Conservation (phyloP, 1,140 invertebrate species). For the Tenebrio molitor region DNA sequence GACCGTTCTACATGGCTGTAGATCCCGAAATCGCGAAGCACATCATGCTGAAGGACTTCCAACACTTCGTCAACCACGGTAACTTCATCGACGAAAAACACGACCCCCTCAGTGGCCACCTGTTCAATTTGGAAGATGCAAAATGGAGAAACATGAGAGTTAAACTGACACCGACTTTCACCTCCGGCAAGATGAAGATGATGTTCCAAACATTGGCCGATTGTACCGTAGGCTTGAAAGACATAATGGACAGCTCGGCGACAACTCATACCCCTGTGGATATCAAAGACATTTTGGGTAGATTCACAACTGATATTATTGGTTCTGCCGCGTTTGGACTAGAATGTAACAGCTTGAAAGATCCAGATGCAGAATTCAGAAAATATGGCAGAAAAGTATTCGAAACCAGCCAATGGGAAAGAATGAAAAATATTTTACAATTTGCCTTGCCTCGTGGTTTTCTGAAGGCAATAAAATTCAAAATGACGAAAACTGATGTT, state of each 20-base stretch:
- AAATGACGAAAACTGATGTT: constrained; percentile 50
- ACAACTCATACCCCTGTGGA: constrained; percentile 64
- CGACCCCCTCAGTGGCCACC: constrained; percentile 67
- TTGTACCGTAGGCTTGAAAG: constrained; percentile 60
- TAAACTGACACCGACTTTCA: too few relatives aligned
- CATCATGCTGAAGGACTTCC: constrained; percentile 67
- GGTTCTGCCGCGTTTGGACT: constrained; percentile 73
- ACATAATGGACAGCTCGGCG: constrained; percentile 61
- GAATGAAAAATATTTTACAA: constrained; percentile 5
- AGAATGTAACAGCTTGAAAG: constrained; percentile 68
- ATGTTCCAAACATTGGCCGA: constrained; percentile 64
- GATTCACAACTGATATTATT: constrained; percentile 71
- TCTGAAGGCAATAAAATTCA: not conserved
- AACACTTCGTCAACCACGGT: constrained; percentile 68
- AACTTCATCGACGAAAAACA: constrained; percentile 63
- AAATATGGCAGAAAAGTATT: constrained; percentile 65
- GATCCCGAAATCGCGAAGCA: constrained; percentile 68
- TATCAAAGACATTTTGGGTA: constrained; percentile 67
- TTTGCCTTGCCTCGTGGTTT: constrained; percentile 30
- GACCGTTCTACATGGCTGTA: constrained; percentile 53
- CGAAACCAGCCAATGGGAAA: not conserved
- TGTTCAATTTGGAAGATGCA: constrained; percentile 67
- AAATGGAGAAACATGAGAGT: constrained; percentile 70
- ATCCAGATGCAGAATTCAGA: constrained; percentile 69
- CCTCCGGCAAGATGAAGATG: constrained; percentile 65